Evolutionary conservation across 2,797 vertebrate species (phyloP), one percentile per base, ranked within the genome.

Genomic region (Darevskia mixta): DNA sequence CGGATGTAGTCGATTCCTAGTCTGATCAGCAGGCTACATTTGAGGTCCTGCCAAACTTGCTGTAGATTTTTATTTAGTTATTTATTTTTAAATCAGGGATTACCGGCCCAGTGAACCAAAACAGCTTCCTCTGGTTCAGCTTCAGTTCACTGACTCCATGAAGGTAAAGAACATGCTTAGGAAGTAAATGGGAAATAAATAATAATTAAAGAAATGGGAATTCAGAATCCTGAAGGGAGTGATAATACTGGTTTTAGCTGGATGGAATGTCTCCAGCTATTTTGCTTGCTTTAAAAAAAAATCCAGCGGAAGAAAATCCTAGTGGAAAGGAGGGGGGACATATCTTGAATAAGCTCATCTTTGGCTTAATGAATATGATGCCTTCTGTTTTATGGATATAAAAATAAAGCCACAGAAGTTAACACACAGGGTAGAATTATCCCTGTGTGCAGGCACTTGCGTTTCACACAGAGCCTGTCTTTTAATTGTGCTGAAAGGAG

Each of bases 71-170:
- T 18, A 15, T 18, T 18, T 73, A 35, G 11, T 35, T 72, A 17
- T 72, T 18, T 18, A 41, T 35, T 75, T 92, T 94, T 85, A 88
- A 94, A 88, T 93, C 89, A 79, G 45, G 75, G 87, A 92, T 93
- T 88, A 66, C 5, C 82, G 91, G 76, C 72, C 90, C 72, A 73
- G 85, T 87, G 90, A 92, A 79, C 83, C 77, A 67, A 6, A 92
- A 87, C 73, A 49, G 20, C 43, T 87, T 92, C 84, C 87, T 83
- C 87, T 25, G 87, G 86, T 88, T 94, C 85, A 1, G 80, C 85
- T 75, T 87, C 27, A 73, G 69, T 83, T 84, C 82, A 79, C 76
- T 86, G 87, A 73, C 79, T 93, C 79, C 2, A 13, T 27, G 79
- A 71, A 90, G 77, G 35, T 32, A 69, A 5, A 88, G 81, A 76